Conservation (phyloP, 1,140 invertebrate genomes). For the Cydia strobilella region DNA sequence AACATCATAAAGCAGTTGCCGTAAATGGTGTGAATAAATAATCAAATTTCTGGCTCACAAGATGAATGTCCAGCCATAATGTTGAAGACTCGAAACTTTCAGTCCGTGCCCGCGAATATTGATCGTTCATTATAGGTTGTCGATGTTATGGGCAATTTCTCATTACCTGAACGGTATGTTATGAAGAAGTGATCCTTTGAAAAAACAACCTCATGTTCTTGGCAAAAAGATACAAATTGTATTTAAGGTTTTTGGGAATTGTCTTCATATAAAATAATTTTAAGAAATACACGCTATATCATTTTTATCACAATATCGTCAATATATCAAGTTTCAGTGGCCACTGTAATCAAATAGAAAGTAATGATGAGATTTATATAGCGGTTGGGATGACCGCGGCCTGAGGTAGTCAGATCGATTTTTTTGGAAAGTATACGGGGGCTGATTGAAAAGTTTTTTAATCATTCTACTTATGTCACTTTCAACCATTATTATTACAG, state of each 20-base stretch:
- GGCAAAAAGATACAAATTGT: neutral
- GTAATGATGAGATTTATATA: neutral
- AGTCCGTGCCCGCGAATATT: slow-evolving; percentile 3
- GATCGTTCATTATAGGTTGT: slow-evolving; percentile 7
- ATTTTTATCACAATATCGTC: neutral
- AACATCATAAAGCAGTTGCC: neutral
- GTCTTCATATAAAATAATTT: neutral
- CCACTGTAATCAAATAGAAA: neutral
- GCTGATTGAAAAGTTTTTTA: no score
- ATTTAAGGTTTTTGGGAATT: neutral
- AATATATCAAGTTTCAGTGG: slow-evolving; percentile 4
- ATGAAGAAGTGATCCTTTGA: neutral
- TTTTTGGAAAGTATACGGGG: neutral
- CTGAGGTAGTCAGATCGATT: neutral
- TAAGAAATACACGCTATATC: neutral
- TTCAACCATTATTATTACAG: no score
- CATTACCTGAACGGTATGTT: neutral
- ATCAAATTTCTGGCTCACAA: neutral
- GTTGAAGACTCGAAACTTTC: slow-evolving; percentile 1
- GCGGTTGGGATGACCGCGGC: neutral
- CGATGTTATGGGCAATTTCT: neutral
- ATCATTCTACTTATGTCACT: no score
- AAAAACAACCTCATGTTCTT: neutral
- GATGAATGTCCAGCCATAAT: neutral
- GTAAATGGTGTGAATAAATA: slow-evolving; percentile 3